Evolutionary conservation across 35 echinoderm and acorn worm genomes (phyloP), one percentile per base, ranked within the genome.

Genomic region (Chiridota heheva): DNA sequence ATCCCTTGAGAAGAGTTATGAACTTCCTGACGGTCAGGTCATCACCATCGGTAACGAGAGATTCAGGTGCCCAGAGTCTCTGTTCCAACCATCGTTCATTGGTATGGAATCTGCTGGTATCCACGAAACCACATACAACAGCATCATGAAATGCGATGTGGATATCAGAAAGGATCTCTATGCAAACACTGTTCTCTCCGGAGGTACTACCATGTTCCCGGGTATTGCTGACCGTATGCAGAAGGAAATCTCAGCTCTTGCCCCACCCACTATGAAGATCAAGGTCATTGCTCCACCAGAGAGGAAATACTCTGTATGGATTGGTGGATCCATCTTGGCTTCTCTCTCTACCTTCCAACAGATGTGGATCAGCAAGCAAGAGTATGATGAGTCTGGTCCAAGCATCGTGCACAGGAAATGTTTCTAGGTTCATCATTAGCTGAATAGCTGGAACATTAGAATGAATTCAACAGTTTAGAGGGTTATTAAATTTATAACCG

Each of bases 41-140:
- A 88, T 93, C 63, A 93, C 90, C 80, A 74, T 93, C 30, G 90
- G 85, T 56, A 88, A 78, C 49, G 91, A 95, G 73, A 70, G 91
- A 20, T 95, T 89, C 67, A 44, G 91, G 7, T 70, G 60, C 32
- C 71, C 86, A 5, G 91, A 96, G 47, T 86, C 82, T 34, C 66
- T 96, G 46, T 86, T 89, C 82, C 81, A 90, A 47, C 91, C 91
- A 4, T 63, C 71, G 30, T 55, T 96, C 24, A 7, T 89, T 20
- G 86, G 84, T 38, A 89, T 58, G 75, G 91, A 96, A 58, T 38
- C 40, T 26, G 61, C 36, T 4, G 91, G 91, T 35, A 89, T 95
- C 66, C 91, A 95, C 58, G 91, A 95, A 48, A 95, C 86, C 8
- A 88, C 86, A 39, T 89, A 84, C 65, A 82, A 82, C 78, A 83